These are phyloP conservation scores for Scleropages formosus DNA, from an alignment of 2,797 vertebrate species.

Conservation along the genomic window DNA sequence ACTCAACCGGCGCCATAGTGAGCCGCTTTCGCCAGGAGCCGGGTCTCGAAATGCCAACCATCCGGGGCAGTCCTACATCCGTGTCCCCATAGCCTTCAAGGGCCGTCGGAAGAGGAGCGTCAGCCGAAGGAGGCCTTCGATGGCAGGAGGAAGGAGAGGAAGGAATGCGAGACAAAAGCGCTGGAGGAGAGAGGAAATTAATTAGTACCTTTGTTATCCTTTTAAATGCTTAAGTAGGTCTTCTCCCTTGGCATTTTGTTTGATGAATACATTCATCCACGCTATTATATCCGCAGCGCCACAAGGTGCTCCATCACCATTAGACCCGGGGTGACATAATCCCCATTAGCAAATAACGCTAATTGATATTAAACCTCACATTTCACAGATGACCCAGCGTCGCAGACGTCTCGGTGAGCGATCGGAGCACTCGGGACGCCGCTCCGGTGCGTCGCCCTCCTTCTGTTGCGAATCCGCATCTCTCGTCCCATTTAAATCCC, in stretches of 20 bases:
- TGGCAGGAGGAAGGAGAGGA: background rate
- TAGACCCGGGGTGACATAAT: constrained; percentile 31
- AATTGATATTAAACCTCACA: constrained; percentile 40
- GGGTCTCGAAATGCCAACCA: too few species aligned
- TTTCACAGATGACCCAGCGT: constrained; percentile 32
- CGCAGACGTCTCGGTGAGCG: constrained; percentile 15
- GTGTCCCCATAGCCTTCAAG: background rate
- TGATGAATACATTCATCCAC: constrained; percentile 35
- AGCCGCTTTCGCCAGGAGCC: too few species aligned
- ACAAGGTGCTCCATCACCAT: constrained; percentile 31
- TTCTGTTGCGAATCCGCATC: background rate
- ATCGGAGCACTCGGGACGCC: background rate
- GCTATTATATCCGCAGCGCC: constrained; percentile 25
- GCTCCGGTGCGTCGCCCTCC: too few species aligned
- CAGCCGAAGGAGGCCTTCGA: background rate
- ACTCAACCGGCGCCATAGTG: too few species aligned
- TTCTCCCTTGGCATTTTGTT: constrained; percentile 31
- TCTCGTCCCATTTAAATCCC: too few species aligned
- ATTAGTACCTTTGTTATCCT: constrained; percentile 43
- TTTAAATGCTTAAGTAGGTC: constrained; percentile 43
- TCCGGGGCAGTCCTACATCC: background rate
- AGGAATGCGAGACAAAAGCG: constrained; percentile 1
- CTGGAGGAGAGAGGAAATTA: constrained; percentile 30
- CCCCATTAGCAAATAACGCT: constrained; percentile 31
- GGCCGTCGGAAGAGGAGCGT: background rate